phyloP scores from a whole-genome alignment of 1,140 invertebrate species.

The Chironomus tepperi region DNA sequence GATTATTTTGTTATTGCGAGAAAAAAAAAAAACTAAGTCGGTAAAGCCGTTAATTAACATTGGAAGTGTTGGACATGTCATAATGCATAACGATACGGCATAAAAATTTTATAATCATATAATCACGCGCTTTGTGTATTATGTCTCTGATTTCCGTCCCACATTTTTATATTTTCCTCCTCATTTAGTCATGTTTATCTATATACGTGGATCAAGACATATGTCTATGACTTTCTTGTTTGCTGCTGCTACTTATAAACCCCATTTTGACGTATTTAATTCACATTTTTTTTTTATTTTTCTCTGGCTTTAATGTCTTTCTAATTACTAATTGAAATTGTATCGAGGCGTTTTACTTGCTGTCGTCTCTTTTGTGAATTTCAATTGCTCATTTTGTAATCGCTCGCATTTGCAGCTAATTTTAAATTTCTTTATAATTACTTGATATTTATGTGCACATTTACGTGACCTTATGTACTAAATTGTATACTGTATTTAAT shows the following conservation, averaged over 20 bases:
- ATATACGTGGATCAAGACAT: too few species aligned
- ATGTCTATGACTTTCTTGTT: neutral
- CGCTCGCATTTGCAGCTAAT: too few species aligned
- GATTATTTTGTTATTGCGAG: too few species aligned
- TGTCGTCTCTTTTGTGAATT: too few species aligned
- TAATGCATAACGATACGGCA: neutral
- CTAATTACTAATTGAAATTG: constrained; percentile 14
- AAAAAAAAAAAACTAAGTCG: too few species aligned
- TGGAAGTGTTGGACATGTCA: constrained; percentile 3
- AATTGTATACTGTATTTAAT: too few species aligned
- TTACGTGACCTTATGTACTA: too few species aligned
- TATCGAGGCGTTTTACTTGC: neutral
- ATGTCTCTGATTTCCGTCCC: constrained; percentile 5
- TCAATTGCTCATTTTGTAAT: too few species aligned
- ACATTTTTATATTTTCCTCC: neutral
- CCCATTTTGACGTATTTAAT: neutral
- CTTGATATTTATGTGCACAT: too few species aligned
- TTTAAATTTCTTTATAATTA: too few species aligned
- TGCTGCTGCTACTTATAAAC: neutral
- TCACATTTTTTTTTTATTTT: too few species aligned
- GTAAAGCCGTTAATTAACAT: too few species aligned
- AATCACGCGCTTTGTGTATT: constrained; percentile 11
- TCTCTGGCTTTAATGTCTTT: neutral
- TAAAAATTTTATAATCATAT: constrained; percentile 5
- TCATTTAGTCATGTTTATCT: neutral